Evolutionary conservation across 2,888 invertebrate genomes (phyloP).

Genomic region (Parnassius smintheus): DNA sequence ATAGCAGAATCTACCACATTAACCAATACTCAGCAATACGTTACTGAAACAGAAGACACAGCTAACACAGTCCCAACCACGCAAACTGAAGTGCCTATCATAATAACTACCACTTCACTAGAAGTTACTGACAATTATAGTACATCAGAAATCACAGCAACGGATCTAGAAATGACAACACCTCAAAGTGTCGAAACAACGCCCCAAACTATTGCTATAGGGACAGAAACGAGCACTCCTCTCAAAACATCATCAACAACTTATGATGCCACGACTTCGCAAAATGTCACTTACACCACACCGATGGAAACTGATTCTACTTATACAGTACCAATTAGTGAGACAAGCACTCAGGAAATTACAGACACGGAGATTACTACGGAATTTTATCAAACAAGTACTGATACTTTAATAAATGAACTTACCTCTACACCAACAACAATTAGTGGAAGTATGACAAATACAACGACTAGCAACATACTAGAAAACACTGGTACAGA

Average conservation of each 20-base stretch:
- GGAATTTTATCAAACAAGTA: neutral
- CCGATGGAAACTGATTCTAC: neutral
- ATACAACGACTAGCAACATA: neutral
- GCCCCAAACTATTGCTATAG: neutral
- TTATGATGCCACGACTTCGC: too few species aligned
- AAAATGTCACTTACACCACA: neutral
- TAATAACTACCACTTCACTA: neutral
- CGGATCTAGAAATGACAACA: conserved; percentile 3
- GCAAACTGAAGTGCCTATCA: neutral
- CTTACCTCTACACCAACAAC: neutral
- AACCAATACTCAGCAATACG: neutral
- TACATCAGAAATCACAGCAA: neutral
- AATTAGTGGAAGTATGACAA: neutral
- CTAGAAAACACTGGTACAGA: conserved; percentile 1
- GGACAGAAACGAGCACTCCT: conserved; percentile 1
- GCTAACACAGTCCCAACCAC: conserved; percentile 1
- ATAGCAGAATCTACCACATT: neutral
- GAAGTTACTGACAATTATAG: conserved; percentile 11
- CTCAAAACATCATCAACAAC: neutral
- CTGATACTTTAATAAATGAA: conserved; percentile 2
- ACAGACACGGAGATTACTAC: conserved; percentile 3
- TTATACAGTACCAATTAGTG: neutral
- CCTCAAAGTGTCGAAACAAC: conserved; percentile 10
- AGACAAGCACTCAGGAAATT: neutral
- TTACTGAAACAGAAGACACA: conserved; percentile 5